These are phyloP conservation scores for Tympanoctomys barrerae DNA, from an alignment of 2,797 vertebrate genomes.

Conservation along the genomic window DNA sequence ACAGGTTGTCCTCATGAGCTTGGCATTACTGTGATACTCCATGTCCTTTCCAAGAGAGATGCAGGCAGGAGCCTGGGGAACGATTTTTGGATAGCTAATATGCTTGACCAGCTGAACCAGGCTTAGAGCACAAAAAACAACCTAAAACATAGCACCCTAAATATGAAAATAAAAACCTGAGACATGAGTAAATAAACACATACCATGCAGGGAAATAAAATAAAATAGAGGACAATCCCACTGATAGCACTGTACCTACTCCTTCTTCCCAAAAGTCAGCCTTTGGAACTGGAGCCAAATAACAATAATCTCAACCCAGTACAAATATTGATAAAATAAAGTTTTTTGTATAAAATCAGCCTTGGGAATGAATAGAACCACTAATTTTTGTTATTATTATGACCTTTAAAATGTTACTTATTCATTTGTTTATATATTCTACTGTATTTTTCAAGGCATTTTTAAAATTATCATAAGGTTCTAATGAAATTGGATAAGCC, in stretches of 20 bases:
- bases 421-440: not conserved
- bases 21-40: not conserved
- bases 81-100: not conserved
- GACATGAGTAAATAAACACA: not conserved
- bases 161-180: not conserved
- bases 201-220: not conserved
- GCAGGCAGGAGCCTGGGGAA: fast-evolving
- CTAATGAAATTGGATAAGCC: not conserved
- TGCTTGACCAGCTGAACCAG: not conserved
- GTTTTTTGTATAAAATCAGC: not conserved
- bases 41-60: not conserved
- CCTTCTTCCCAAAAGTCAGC: not conserved
- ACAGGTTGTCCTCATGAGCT: not conserved
- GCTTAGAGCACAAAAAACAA: not conserved
- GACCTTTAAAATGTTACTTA: not conserved
- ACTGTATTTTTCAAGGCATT: not conserved
- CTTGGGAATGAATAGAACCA: not conserved
- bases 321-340: constrained; percentile 23
- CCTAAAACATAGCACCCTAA: not conserved
- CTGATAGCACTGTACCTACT: not conserved
- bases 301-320: not conserved
- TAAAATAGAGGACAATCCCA: not conserved
- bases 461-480: not conserved
- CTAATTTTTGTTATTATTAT: not conserved
- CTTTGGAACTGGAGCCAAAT: not conserved